phyloP scores from a whole-genome alignment of 2,113 vertebrate genomes.

The Aldabrachelys gigantea region DNA sequence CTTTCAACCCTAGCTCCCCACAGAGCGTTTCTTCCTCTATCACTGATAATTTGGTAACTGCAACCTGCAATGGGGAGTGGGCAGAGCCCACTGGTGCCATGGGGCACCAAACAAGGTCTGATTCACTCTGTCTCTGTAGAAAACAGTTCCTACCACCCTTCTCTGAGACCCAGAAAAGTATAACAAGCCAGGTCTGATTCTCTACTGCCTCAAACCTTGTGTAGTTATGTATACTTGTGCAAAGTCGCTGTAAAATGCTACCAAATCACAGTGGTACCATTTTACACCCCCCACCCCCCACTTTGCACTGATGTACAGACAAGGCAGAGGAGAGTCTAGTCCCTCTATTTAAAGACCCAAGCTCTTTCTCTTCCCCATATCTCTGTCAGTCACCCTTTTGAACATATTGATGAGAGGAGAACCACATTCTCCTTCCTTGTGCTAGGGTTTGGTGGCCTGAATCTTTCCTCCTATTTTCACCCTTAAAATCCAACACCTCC shows the following conservation, averaged over 20 bases:
- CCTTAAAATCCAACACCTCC: not conserved
- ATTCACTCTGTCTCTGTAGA: not conserved
- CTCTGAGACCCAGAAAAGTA: not conserved
- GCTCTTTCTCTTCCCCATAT: not conserved
- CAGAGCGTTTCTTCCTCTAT: not conserved
- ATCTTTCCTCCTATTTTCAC: too few relatives aligned
- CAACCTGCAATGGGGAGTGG: not conserved
- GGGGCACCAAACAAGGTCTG: not conserved
- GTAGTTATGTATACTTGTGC: not conserved
- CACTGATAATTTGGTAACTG: not conserved
- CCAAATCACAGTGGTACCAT: not conserved
- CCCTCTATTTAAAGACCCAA: not conserved
- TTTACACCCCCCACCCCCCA: not conserved
- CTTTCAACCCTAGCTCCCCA: not conserved
- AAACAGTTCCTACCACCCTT: not conserved
- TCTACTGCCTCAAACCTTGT: not conserved
- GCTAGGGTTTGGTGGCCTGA: too few relatives aligned
- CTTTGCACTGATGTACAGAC: not conserved
- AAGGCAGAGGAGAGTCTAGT: not conserved
- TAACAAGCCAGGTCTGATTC: not conserved
- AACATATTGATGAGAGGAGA: too few relatives aligned
- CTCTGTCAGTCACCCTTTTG: not conserved
- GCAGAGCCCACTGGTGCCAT: not conserved
- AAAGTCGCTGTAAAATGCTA: not conserved
- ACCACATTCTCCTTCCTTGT: too few relatives aligned